Percentiles rank a stretch among this genome's conserved stretches.
Evolutionary conservation across 2,113 vertebrate species (phyloP).

Genomic region (Holacanthus passer): DNA sequence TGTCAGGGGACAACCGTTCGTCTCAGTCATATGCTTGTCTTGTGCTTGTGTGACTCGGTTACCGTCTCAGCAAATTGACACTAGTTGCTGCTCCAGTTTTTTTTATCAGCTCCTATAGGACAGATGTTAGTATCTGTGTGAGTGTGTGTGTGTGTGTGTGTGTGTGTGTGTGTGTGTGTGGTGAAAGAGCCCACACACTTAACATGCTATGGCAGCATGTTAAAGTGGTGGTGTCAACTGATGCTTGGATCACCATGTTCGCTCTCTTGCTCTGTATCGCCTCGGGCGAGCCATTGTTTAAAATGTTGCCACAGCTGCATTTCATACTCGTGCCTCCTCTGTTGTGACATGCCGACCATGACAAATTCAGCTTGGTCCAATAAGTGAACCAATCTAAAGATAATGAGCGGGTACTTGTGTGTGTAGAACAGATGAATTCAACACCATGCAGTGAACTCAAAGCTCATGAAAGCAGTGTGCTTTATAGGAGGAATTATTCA

Average conservation of each 20-base stretch:
- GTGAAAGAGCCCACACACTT: not conserved
- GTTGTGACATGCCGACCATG: not conserved
- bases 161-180: constrained; percentile 5
- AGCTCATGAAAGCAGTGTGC: not conserved
- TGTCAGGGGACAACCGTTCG: not conserved
- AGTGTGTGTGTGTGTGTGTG: not conserved
- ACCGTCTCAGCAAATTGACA: not conserved
- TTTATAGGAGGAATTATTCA: constrained; percentile 1
- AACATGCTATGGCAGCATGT: constrained; percentile 17
- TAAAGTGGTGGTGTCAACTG: constrained; percentile 19
- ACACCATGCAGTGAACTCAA: not conserved
- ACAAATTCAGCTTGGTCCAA: not conserved
- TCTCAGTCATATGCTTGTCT: too few relatives aligned
- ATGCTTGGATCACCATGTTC: not conserved
- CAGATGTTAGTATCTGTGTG: not conserved
- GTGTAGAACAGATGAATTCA: not conserved
- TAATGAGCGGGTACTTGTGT: not conserved
- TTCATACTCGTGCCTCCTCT: not conserved
- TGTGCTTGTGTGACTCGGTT: not conserved
- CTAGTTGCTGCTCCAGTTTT: constrained; percentile 3
- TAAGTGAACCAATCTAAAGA: constrained; percentile 11
- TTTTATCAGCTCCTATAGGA: not conserved
- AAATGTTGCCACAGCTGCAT: constrained; percentile 13
- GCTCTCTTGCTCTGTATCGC: not conserved
- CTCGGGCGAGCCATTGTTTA: constrained; percentile 25